Evolutionary conservation across 53 echinoderm and acorn worm genomes (phyloP).

Genomic region (Hippasteria phrygiana): DNA sequence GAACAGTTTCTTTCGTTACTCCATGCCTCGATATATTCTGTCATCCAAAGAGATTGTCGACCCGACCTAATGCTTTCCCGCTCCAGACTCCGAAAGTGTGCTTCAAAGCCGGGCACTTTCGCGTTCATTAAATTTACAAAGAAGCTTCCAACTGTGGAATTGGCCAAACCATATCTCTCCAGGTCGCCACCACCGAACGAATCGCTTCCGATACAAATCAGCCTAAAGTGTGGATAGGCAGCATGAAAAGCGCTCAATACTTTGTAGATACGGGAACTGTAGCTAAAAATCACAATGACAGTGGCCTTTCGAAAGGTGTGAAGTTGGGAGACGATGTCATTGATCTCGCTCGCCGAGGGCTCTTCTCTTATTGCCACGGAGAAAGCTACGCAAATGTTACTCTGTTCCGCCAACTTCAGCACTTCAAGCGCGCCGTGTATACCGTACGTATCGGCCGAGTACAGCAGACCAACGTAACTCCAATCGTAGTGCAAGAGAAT

Average conservation of each 20-base stretch:
- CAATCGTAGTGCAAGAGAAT: neutral
- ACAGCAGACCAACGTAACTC: neutral
- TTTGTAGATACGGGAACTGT: neutral
- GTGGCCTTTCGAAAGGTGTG: neutral
- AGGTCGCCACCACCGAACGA: neutral
- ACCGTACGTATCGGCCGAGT: slow-evolving; percentile 10
- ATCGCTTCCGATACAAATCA: slow-evolving; percentile 10
- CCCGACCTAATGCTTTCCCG: too few relatives aligned
- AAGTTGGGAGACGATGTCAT: neutral
- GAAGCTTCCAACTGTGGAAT: neutral
- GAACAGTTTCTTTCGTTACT: neutral
- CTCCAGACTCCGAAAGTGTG: neutral
- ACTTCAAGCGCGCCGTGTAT: slow-evolving; percentile 8
- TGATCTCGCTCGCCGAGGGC: neutral
- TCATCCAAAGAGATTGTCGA: neutral
- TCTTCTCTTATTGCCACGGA: neutral
- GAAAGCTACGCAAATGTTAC: slow-evolving; percentile 7
- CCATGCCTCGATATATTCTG: neutral
- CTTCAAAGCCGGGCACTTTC: neutral
- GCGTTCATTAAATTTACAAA: neutral
- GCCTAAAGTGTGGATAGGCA: neutral
- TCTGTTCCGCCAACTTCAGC: neutral
- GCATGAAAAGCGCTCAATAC: neutral
- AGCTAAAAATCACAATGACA: neutral
- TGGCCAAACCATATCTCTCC: neutral